Percentiles rank a stretch among this genome's conserved stretches.
phyloP scores from a whole-genome alignment of 2,113 vertebrate genomes.

The Natator depressus region DNA sequence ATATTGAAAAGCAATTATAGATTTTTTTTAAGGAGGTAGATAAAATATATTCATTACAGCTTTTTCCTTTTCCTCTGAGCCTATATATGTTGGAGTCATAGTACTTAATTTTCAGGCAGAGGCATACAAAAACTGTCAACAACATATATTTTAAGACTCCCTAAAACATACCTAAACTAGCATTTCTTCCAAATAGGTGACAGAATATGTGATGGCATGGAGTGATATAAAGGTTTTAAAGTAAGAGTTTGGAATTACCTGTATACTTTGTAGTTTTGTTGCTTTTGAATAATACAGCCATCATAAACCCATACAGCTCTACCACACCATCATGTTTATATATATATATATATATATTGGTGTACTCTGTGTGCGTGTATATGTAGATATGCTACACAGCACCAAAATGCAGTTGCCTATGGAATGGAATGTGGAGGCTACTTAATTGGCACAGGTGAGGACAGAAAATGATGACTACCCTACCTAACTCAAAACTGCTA shows the following conservation, averaged over 20 bases:
- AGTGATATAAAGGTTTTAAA: background rate
- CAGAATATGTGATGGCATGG: background rate
- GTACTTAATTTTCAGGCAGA: background rate
- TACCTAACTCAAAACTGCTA: background rate
- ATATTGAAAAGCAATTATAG: background rate
- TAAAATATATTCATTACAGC: background rate
- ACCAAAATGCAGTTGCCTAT: background rate
- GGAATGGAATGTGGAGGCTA: background rate
- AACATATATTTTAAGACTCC: background rate
- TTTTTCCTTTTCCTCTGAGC: background rate
- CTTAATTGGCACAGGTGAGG: rapidly evolving
- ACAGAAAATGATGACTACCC: background rate
- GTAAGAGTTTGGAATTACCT: background rate
- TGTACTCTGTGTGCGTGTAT: background rate
- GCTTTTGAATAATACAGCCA: background rate
- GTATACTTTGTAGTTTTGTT: background rate
- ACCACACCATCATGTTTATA: background rate
- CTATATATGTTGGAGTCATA: background rate
- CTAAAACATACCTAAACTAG: background rate
- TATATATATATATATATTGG: background rate
- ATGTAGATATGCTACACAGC: background rate
- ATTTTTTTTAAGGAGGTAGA: background rate
- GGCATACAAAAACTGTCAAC: background rate
- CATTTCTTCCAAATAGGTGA: background rate
- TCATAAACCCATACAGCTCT: background rate